Base-by-base conservation (phyloP, 2,113 vertebrate genomes). In the Siniperca chuatsi region DNA sequence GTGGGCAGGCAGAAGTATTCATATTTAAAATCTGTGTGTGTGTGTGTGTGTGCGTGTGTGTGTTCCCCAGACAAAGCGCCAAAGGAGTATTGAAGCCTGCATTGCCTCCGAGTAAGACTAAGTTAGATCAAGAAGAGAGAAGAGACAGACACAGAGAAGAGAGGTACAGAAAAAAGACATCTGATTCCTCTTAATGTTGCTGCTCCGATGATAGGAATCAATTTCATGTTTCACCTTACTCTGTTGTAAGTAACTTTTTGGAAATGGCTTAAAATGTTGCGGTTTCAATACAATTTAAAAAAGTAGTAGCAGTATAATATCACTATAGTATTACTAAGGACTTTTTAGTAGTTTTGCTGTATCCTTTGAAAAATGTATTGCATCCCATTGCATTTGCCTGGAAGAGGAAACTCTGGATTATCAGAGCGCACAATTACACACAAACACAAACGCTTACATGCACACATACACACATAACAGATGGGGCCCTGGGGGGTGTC, bases 401-500 rank as follows among this genome's bases (percentile, higher is more conserved):
- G n/a, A 23, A 75, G 29, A 54, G 72, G 11, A 78, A 87, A 73
- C 61, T 25, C 67, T 55, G 60, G 69, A 62, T 86, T 79, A 89
- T 76, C 83, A 82, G 69, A 84, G 68, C 6, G 15, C 81, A 80
- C n/a, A 40, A 61, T 65, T 67, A 64, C 83, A 82, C 75, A 76
- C 71, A 70, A 70, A 69, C 37, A 62, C 40, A 79, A 44, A 71
- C 67, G 80, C 44, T 33, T 52, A 57, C 54, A 75, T 21, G 21
- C 20, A 68, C 37, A 75, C 66, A 60, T 6, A 60, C 79, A 70
- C 60, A 57, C 72, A 57, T 20, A 86, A 86, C 93, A 94, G 88
- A 94, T 92, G 92, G 87, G 84, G 77, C 81, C 89, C 88, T 79
- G 15, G 79, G 87, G 83, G 90, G 54, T 74, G 81, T 80, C 81